phyloP scores from a whole-genome alignment of 2,888 invertebrate genomes.

The Cephonodes hylas region DNA sequence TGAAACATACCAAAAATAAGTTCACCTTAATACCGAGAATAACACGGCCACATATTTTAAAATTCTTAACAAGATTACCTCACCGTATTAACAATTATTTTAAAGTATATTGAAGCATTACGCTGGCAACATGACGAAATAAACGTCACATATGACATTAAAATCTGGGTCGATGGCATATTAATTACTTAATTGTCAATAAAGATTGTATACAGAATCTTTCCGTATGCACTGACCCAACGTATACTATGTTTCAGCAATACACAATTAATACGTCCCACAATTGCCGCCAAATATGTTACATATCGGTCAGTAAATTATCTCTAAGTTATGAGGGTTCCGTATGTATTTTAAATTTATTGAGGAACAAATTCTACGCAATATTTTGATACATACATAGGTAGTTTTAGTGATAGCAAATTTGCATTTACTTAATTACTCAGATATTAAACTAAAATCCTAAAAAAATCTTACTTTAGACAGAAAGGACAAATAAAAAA shows the following conservation, averaged over 20 bases:
- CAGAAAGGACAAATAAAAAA: too few relatives aligned
- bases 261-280: neutral
- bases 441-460: too few relatives aligned
- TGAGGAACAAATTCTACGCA: neutral
- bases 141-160: neutral
- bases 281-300: neutral
- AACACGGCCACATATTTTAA: neutral
- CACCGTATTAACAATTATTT: constrained; percentile 2
- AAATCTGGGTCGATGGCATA: constrained; percentile 9
- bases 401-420: too few relatives aligned
- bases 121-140: neutral
- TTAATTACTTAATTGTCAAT: constrained; percentile 18
- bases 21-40: neutral
- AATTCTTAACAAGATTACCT: neutral
- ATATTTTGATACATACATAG: too few relatives aligned
- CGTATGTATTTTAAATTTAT: neutral
- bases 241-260: neutral
- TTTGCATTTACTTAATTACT: too few relatives aligned
- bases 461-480: too few relatives aligned
- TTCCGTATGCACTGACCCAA: constrained; percentile 13
- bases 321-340: neutral
- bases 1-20: neutral
- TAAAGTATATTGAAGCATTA: neutral
- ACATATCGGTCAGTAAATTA: neutral
- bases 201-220: constrained; percentile 39